phyloP scores from a whole-genome alignment of 1,140 invertebrate genomes.

The Rhopalosiphum padi region DNA sequence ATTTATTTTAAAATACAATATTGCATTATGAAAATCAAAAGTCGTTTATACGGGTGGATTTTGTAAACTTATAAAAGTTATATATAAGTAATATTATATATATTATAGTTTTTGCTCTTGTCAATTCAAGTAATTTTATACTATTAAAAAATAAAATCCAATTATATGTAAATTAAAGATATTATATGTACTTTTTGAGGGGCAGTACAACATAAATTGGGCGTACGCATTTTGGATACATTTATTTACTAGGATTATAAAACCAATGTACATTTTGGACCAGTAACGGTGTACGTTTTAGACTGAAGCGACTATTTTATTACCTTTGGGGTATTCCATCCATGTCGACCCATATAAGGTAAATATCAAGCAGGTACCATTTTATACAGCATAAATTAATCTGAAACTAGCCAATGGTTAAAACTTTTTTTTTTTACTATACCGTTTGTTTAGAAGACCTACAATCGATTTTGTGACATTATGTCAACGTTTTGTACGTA shows the following conservation, averaged over 20 bases:
- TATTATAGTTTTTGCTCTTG: no score
- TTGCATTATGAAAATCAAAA: background rate
- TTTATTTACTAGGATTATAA: background rate
- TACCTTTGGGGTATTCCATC: background rate
- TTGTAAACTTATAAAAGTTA: background rate
- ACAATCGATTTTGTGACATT: background rate
- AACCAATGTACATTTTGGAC: conserved; percentile 6
- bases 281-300: background rate
- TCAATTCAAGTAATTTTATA: background rate
- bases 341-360: background rate
- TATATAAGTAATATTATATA: no score
- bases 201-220: background rate
- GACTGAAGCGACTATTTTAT: background rate
- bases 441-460: background rate
- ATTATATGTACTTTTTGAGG: background rate
- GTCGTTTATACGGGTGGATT: background rate
- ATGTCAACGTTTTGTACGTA: background rate
- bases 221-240: background rate
- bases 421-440: background rate
- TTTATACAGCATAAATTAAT: background rate
- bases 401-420: conserved; percentile 6
- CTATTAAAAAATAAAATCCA: background rate
- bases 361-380: background rate
- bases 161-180: background rate
- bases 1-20: background rate